Conservation (phyloP, 2,888 invertebrate genomes). For the Monochamus alternatus region DNA sequence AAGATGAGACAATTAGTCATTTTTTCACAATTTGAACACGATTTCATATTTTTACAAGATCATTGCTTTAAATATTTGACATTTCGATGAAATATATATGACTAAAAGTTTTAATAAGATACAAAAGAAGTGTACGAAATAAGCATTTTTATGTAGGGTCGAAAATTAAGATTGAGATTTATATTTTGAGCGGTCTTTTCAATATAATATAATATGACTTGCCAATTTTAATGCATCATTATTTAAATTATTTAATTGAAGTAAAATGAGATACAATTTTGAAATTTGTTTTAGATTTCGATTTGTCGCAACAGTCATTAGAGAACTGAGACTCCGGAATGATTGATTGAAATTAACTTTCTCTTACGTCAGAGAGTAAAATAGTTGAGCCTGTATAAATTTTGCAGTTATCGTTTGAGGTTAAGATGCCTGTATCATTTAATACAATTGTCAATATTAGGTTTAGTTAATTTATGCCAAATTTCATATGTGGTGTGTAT, state of each 20-base stretch:
- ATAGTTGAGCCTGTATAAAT: slow-evolving; percentile 13
- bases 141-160: too few species aligned
- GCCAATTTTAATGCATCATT: not conserved
- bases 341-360: slow-evolving; percentile 6
- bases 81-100: too few species aligned
- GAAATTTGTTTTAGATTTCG: not conserved
- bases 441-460: not conserved
- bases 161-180: too few species aligned
- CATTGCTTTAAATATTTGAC: too few species aligned
- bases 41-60: too few species aligned
- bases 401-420: not conserved
- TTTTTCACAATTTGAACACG: not conserved
- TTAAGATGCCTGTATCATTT: not conserved
- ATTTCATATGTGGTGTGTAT: slow-evolving; percentile 10
- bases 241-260: slow-evolving; percentile 11
- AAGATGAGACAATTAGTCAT: slow-evolving; percentile 7
- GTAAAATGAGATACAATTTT: not conserved
- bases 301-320: slow-evolving; percentile 14
- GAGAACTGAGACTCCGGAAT: not conserved
- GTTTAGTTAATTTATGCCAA: slow-evolving; percentile 25
- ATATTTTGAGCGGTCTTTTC: too few species aligned
- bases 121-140: too few species aligned
- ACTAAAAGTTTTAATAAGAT: too few species aligned
- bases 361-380: not conserved
- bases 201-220: not conserved